A percentile compares a stretch with the other conserved stretches of the same genome.
These are phyloP conservation scores for Microcebus griseorufus DNA, from an alignment of 2,113 vertebrate species.

Conservation along the genomic window DNA sequence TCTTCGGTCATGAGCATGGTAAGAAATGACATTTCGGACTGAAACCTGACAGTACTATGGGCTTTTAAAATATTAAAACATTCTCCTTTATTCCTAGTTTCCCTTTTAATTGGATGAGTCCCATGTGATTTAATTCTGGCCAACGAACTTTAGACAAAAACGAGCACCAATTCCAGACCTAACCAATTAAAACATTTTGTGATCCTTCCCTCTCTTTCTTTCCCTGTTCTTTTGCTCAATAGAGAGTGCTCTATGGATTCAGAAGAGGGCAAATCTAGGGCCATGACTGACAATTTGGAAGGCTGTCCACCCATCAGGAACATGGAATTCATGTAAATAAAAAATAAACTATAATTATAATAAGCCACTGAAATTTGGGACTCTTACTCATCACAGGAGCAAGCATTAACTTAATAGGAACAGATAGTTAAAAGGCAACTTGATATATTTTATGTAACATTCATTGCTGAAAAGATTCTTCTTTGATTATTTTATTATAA, in stretches of 20 bases:
- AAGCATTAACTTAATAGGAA: neutral
- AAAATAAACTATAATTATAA: neutral
- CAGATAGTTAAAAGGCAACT: neutral
- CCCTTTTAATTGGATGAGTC: neutral
- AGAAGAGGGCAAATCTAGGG: neutral
- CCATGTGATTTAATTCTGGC: neutral
- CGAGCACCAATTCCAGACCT: neutral
- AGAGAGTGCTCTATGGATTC: neutral
- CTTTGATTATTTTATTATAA: slow-evolving; percentile 47
- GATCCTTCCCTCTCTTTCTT: neutral
- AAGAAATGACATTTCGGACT: no score
- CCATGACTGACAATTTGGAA: neutral
- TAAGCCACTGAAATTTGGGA: neutral
- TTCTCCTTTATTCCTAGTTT: neutral
- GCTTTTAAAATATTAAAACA: neutral
- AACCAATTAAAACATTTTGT: neutral
- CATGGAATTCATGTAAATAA: neutral
- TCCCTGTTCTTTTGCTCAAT: neutral
- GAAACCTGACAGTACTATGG: neutral
- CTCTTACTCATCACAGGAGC: neutral
- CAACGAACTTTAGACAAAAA: neutral
- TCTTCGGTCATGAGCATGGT: no score
- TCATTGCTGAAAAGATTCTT: neutral
- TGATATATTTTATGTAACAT: neutral
- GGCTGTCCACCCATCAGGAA: neutral